phyloP scores from a whole-genome alignment of 2,888 invertebrate species.

The Diarsia mendica region DNA sequence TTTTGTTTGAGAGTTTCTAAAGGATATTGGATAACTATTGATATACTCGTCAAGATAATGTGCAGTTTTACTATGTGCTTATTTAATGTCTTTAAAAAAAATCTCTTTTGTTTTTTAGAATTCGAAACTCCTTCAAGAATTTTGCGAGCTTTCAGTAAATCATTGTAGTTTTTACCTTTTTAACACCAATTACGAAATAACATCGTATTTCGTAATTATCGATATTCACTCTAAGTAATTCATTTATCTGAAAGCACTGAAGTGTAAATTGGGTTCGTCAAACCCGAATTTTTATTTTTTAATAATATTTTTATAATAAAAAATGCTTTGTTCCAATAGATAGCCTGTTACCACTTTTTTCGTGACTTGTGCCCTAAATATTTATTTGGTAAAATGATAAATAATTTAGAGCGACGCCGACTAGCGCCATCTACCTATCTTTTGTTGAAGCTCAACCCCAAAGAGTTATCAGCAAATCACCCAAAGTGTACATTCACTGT shows the following conservation, averaged over 20 bases:
- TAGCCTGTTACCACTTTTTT: neutral
- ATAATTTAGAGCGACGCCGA: neutral
- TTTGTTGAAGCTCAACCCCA: constrained; percentile 10
- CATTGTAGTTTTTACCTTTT: neutral
- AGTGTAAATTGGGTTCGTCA: neutral
- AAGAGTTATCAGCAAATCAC: neutral
- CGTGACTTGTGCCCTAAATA: neutral
- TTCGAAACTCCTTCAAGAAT: neutral
- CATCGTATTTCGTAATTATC: neutral
- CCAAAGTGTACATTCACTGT: neutral
- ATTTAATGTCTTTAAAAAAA: no score
- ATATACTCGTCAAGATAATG: neutral
- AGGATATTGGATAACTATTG: neutral
- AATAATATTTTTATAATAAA: neutral
- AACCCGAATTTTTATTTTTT: neutral
- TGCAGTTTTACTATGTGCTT: neutral
- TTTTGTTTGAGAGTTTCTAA: neutral
- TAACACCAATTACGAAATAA: no score
- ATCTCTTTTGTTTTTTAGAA: neutral
- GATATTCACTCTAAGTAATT: neutral
- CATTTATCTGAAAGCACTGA: neutral
- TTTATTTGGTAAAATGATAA: neutral
- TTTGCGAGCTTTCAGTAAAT: neutral
- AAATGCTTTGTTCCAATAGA: neutral
- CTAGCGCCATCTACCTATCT: constrained; percentile 49